Evolutionary conservation across 1,140 invertebrate genomes (phyloP).

Genomic region (Periplaneta americana): DNA sequence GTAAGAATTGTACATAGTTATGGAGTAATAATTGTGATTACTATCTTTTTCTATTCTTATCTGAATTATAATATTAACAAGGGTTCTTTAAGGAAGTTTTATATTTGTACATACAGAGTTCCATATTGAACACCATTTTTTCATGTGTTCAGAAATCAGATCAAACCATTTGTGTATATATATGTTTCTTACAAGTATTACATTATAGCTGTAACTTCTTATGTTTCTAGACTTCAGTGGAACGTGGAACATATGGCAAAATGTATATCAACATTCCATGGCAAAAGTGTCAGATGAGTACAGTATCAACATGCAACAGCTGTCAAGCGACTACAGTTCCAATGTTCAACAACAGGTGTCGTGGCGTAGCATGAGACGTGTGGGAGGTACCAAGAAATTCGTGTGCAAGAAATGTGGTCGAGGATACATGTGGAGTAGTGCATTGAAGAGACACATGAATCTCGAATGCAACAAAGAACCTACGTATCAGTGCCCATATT

Average conservation of each 20-base stretch:
- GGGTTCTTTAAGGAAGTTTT: too few relatives aligned
- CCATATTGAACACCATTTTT: too few relatives aligned
- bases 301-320: neutral
- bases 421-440: neutral
- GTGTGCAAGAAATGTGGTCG: neutral
- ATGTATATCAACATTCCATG: neutral
- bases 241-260: neutral
- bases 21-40: too few relatives aligned
- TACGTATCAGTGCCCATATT: constrained; percentile 30
- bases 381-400: neutral
- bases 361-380: neutral
- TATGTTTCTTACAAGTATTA: too few relatives aligned
- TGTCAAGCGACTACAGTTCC: neutral
- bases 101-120: too few relatives aligned
- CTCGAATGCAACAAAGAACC: constrained; percentile 34
- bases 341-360: neutral
- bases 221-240: neutral
- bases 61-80: too few relatives aligned
- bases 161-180: too few relatives aligned
- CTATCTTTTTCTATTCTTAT: too few relatives aligned
- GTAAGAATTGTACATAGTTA: too few relatives aligned
- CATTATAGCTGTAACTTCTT: neutral
- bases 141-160: too few relatives aligned
- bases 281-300: neutral
- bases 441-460: neutral